Evolutionary conservation across 2,113 vertebrate genomes (phyloP), one percentile per base, ranked within the genome.

Genomic region (Bubo bubo): DNA sequence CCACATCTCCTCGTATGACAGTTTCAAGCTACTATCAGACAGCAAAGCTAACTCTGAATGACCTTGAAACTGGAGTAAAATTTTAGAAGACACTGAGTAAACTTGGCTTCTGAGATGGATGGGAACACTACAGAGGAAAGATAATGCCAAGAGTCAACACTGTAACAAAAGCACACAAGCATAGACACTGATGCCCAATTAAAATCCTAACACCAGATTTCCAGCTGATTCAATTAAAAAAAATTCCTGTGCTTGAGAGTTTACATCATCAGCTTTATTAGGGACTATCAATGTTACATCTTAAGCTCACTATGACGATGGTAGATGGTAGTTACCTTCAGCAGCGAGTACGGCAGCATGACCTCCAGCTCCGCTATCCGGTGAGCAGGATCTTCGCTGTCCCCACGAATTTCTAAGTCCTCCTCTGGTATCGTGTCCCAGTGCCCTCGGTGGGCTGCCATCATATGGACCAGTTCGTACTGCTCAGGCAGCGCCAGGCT

Each of bases 381-480:
- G 79, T 99, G 99, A 14, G 99, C 99, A 0, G 99, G 98, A 49
- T 99, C 99, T 88, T 99, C 98, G 8, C 97, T 98, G 79, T 99
- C 99, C 39, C 98, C 98, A 5, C 98, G 98, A 80, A 99, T 98
- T 97, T 99, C 99, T 94, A 99, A 96, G 96, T 99, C 99, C 97
- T 99, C 98, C 91, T 98, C 98, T 4, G 99, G 99, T 45, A 99
- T 99, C 1, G 99, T 99, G 81, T 99, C 99, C 99, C 99, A 99
- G 90, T 98, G 98, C 13, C 99, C 98, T 34, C 99, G 97, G 97
- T 99, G 99, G 3, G 99, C 99, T 7, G 97, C 99, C 95, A 99
- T 97, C 81, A 98, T 98, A 86, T 99, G 99, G 39, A 99, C 99
- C 74, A 99, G 98, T 97, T 99, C 99, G 24, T 99, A 99, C 93